Evolutionary conservation across 1,140 invertebrate genomes (phyloP), one percentile per base, ranked within the genome.

Genomic region (Psilanteris sp.): DNA sequence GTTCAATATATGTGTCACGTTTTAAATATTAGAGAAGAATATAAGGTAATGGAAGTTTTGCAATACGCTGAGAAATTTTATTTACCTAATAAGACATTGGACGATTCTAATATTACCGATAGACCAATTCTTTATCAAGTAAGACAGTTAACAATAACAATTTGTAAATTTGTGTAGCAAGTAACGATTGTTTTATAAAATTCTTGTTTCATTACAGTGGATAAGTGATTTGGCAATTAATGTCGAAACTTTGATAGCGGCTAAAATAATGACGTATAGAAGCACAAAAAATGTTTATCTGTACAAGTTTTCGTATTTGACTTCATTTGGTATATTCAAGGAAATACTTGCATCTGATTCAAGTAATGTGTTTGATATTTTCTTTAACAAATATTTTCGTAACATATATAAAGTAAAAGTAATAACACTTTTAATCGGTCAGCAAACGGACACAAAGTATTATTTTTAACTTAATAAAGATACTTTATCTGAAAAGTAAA

Each of bases 51-150:
- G 4, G 14, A 67, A 11, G 10, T 67, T 5, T 4, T 62, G 0
- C 2, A 27, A 6, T 46, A 46, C 16, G 29, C 92, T 1, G 89
- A 87, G 57, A 74, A 90, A 15, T 92, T 90, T 57, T 94, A 93
- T 81, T 90, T 93, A 20, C 79, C 82, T 13, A 85, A 85, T 34
- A 83, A 89, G 41, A 79, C 83, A 41, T 81, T 91, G 6, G 15
- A 43, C 1, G 48, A 55, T 14, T 2, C 3, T 3, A 13, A 46
- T 44, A 4, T 22, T 1, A 24, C 7, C 1, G 41, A 67, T 55
- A 9, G 0, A 29, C 1, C 27, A 2, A 5, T 5, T 2, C 8
- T 29, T 10, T 29, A 9, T 10, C 27, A 29, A 9, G 27, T 29
- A 29, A n/a, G n/a, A n/a, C n/a, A n/a, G n/a, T n/a, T n/a, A n/a